Evolutionary conservation across 2,888 invertebrate genomes (phyloP).

Genomic region (Heliothis peltigera): DNA sequence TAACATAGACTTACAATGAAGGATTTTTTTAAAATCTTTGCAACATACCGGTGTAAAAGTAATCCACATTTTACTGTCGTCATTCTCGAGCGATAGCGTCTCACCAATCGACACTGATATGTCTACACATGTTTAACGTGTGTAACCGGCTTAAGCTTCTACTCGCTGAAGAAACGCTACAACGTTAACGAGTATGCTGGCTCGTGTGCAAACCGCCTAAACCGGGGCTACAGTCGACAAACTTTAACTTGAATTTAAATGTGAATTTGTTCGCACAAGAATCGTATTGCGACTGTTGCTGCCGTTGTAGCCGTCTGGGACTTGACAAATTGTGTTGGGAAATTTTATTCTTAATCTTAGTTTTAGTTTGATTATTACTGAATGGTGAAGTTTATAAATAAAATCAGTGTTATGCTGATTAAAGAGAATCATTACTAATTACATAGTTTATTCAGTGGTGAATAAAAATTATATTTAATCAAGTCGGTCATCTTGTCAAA

Average conservation of each 20-base stretch:
- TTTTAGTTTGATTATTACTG: conserved; percentile 17
- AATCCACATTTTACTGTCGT: conserved; percentile 49
- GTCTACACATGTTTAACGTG: conserved; percentile 63
- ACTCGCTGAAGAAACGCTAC: conserved; percentile 40
- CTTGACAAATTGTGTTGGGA: conserved; percentile 46
- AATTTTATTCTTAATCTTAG: conserved; percentile 35
- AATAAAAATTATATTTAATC: neutral
- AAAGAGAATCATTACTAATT: no score
- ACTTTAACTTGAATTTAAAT: conserved; percentile 54
- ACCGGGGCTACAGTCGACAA: conserved; percentile 31
- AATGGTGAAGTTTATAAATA: neutral
- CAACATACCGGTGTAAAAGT: conserved; percentile 51
- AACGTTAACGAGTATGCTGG: conserved; percentile 45
- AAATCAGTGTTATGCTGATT: no score
- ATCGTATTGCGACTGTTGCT: conserved; percentile 42
- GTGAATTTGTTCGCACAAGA: conserved; percentile 52
- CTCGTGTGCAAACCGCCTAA: conserved; percentile 33
- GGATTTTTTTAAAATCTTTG: neutral
- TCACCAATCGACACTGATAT: conserved; percentile 60
- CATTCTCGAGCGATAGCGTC: conserved; percentile 60
- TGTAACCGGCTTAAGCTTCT: conserved; percentile 53
- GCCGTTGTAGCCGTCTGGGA: conserved; percentile 34
- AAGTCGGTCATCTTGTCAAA: neutral
- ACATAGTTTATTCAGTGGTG: neutral
- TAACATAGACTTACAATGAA: neutral